Evolutionary conservation across 2,888 invertebrate species (phyloP).

Genomic region (Xylophagus ater): DNA sequence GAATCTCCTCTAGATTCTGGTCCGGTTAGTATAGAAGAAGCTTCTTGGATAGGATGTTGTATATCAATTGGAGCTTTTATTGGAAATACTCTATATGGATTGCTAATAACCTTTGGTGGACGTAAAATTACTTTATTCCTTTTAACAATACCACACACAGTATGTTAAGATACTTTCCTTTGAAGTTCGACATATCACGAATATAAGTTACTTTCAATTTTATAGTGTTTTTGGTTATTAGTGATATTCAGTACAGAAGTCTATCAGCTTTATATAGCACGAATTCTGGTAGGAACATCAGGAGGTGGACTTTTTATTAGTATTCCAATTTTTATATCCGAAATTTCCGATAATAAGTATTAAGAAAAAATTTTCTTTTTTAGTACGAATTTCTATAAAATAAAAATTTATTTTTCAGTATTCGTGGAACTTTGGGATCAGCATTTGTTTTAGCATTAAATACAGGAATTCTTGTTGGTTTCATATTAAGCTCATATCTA

Average conservation of each 20-base stretch:
- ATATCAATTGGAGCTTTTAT: slow-evolving; percentile 11
- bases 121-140: slow-evolving; percentile 8
- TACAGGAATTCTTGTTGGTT: slow-evolving; percentile 29
- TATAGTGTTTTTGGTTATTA: slow-evolving; percentile 5
- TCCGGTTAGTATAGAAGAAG: slow-evolving; percentile 6
- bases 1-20: slow-evolving; percentile 11
- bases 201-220: background rate
- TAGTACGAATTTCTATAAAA: background rate
- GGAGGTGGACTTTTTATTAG: slow-evolving; percentile 9
- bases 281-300: slow-evolving; percentile 10
- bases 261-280: slow-evolving; percentile 4
- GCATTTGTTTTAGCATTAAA: slow-evolving; percentile 30
- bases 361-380: background rate
- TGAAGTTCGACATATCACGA: background rate
- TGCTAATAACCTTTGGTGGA: slow-evolving; percentile 10
- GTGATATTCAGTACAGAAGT: slow-evolving; percentile 6
- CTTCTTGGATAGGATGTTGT: slow-evolving; percentile 10
- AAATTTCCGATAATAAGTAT: slow-evolving; percentile 12
- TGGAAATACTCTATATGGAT: slow-evolving; percentile 13
- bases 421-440: slow-evolving; percentile 31
- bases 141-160: slow-evolving; percentile 10
- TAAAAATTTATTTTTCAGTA: slow-evolving; percentile 20
- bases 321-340: slow-evolving; percentile 12
- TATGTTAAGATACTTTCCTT: slow-evolving; percentile 1
- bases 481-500: slow-evolving; percentile 27